A percentile compares a stretch with the other conserved stretches of the same genome.
Conservation (phyloP, 2,797 vertebrate species). For the Malacoraja senta region DNA sequence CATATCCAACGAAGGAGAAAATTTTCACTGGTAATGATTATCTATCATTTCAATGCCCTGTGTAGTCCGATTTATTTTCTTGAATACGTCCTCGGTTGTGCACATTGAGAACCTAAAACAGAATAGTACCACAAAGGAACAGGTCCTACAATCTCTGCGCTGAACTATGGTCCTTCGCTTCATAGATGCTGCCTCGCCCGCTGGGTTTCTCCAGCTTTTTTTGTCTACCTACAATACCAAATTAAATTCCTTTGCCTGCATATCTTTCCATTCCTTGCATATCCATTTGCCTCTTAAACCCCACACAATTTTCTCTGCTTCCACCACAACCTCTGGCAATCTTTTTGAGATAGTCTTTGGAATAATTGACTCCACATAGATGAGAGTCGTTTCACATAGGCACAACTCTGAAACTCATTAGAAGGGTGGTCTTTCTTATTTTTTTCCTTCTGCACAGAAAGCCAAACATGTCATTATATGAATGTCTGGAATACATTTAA, state of each 20-base stretch:
- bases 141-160: too few relatives aligned
- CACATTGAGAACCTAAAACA: background rate
- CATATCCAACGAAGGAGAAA: conserved; percentile 4
- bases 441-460: background rate
- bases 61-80: background rate
- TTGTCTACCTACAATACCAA: too few relatives aligned
- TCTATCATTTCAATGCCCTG: background rate
- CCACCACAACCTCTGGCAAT: too few relatives aligned
- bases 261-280: too few relatives aligned
- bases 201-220: too few relatives aligned
- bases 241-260: too few relatives aligned
- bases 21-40: background rate
- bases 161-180: too few relatives aligned
- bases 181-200: too few relatives aligned
- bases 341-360: background rate
- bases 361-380: background rate
- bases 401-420: background rate
- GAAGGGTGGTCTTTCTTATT: background rate
- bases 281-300: too few relatives aligned
- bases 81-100: background rate
- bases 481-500: background rate
- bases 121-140: too few relatives aligned
- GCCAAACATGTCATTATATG: background rate
- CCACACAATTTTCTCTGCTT: too few relatives aligned
- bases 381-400: background rate